These are phyloP conservation scores for Callyntrura guangdongensis DNA, from an alignment of 2,888 invertebrate genomes.

Conservation along the genomic window DNA sequence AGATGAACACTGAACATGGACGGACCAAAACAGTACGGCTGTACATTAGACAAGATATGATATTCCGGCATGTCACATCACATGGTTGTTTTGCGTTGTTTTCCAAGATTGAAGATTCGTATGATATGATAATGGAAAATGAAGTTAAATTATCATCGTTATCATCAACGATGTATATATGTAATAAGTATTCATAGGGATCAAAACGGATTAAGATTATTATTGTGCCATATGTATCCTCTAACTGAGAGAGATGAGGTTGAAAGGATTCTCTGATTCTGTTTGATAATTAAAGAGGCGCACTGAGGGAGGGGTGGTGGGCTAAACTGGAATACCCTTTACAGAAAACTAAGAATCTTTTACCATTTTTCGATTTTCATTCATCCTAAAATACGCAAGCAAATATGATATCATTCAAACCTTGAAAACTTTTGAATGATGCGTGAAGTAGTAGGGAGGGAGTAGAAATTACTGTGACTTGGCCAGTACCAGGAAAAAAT, in stretches of 20 bases:
- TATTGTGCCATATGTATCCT: conserved; percentile 70
- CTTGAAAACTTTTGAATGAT: background rate
- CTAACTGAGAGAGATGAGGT: conserved; percentile 28
- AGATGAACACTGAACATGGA: background rate
- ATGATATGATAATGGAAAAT: conserved; percentile 39
- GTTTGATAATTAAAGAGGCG: conserved; percentile 67
- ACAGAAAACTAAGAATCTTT: background rate
- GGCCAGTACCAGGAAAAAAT: background rate
- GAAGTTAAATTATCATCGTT: conserved; percentile 38
- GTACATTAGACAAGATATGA: background rate
- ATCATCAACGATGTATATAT: conserved; percentile 54
- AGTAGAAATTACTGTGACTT: background rate
- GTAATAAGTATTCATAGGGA: conserved; percentile 61
- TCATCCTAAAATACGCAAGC: background rate
- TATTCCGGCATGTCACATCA: conserved; percentile 34
- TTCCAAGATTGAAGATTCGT: conserved; percentile 49
- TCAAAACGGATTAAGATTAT: conserved; percentile 73
- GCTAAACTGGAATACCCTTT: background rate
- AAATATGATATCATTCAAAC: background rate
- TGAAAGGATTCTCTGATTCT: conserved; percentile 68
- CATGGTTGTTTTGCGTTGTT: conserved; percentile 27
- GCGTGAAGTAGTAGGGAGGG: background rate
- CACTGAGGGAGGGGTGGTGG: conserved; percentile 45
- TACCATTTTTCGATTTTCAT: background rate
- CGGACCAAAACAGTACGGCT: too few relatives aligned